These are phyloP conservation scores for Dendrophyllia cribrosa DNA, from an alignment of 64 coral and sea anemone genomes.

Conservation along the genomic window DNA sequence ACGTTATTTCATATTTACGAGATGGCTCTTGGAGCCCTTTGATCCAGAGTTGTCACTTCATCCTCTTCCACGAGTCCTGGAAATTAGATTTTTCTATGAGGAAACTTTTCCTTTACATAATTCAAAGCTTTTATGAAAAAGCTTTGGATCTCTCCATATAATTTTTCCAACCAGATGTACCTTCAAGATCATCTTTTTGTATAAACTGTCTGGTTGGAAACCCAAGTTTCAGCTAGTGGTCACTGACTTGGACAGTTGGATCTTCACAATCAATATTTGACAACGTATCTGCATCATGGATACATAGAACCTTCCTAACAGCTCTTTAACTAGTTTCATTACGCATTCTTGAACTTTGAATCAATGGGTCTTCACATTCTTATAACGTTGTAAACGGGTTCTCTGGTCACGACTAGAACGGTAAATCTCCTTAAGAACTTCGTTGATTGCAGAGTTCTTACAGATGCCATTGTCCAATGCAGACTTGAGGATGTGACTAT, in stretches of 20 bases:
- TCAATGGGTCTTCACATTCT: conserved; percentile 59
- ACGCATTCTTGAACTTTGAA: conserved; percentile 65
- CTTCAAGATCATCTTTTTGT: too few relatives aligned
- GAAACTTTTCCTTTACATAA: conserved; percentile 66
- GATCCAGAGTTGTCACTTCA: conserved; percentile 33
- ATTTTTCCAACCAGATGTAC: conserved; percentile 33
- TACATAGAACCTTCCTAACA: conserved; percentile 56
- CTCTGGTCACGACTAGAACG: background rate
- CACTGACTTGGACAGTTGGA: conserved; percentile 53
- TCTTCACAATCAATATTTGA: conserved; percentile 48
- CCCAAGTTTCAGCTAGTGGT: conserved; percentile 50
- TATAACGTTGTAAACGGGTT: conserved; percentile 52
- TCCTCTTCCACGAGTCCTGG: conserved; percentile 63
- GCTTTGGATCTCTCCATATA: conserved; percentile 63
- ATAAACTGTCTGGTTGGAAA: conserved; percentile 69
- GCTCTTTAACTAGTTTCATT: conserved; percentile 44
- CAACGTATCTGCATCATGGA: conserved; percentile 51
- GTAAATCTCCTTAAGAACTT: conserved; percentile 45
- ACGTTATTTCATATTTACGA: too few relatives aligned
- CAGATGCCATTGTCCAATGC: conserved; percentile 51
- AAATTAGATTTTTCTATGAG: conserved; percentile 52
- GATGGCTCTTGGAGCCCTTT: too few relatives aligned
- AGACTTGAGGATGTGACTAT: conserved; percentile 28
- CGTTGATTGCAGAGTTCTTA: conserved; percentile 39
- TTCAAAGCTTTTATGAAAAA: conserved; percentile 57